phyloP scores from a whole-genome alignment of 2,113 vertebrate species.

The Oophaga pumilio region DNA sequence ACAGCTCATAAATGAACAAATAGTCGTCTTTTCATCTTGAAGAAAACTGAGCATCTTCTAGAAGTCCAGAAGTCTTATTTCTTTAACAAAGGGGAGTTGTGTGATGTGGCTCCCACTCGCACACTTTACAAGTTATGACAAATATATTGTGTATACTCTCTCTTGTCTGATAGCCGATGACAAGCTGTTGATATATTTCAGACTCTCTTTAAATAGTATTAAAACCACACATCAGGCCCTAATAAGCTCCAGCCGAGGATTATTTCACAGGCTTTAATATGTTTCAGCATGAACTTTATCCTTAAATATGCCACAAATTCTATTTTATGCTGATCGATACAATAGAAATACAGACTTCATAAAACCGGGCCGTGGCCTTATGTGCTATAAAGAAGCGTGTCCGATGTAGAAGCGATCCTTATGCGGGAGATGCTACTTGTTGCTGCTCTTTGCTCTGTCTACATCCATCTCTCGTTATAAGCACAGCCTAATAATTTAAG shows the following conservation, averaged over 20 bases:
- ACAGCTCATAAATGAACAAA: slow-evolving; percentile 49
- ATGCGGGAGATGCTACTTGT: no score
- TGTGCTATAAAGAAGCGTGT: neutral
- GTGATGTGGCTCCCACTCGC: neutral
- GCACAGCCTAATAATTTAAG: no score
- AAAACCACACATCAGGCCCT: slow-evolving; percentile 36
- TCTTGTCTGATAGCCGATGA: slow-evolving; percentile 40
- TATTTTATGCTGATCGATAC: neutral
- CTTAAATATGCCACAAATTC: slow-evolving; percentile 30
- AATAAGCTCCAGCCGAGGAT: slow-evolving; percentile 21
- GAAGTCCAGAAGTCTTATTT: slow-evolving; percentile 45
- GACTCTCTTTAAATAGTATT: slow-evolving; percentile 43
- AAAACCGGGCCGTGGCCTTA: neutral
- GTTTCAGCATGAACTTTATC: slow-evolving; percentile 32
- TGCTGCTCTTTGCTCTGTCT: no score
- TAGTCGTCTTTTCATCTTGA: slow-evolving; percentile 45
- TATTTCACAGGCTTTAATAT: slow-evolving; percentile 3
- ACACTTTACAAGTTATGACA: slow-evolving; percentile 49
- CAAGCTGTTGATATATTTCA: slow-evolving; percentile 48
- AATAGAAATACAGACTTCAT: neutral
- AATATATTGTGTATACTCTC: slow-evolving; percentile 40
- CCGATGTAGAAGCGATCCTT: no score
- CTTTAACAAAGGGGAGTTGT: slow-evolving; percentile 13
- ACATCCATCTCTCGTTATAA: no score
- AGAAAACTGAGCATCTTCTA: slow-evolving; percentile 4